These are phyloP conservation scores for Gopherus flavomarginatus DNA, from an alignment of 2,113 vertebrate genomes.

Conservation along the genomic window DNA sequence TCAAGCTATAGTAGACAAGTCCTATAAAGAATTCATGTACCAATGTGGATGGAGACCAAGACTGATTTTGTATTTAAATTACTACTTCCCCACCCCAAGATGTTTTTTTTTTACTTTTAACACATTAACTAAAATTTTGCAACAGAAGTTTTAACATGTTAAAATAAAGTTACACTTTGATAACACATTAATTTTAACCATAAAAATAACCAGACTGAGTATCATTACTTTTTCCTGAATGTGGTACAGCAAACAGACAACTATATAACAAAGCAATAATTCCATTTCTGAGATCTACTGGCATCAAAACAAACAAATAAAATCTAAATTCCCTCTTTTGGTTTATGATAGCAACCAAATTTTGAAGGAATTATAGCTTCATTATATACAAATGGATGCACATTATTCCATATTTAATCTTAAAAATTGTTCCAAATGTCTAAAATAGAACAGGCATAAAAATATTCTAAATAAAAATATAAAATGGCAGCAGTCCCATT, in stretches of 20 bases:
- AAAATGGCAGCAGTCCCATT: neutral
- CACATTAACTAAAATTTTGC: fast-evolving
- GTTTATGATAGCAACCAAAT: fast-evolving
- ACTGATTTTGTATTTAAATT: neutral
- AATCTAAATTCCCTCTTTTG: fast-evolving
- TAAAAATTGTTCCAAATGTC: neutral
- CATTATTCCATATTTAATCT: fast-evolving
- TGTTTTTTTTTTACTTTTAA: neutral
- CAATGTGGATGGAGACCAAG: neutral
- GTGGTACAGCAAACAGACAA: neutral
- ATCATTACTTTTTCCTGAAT: neutral
- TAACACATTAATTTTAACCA: neutral
- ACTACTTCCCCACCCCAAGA: neutral
- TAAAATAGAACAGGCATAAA: neutral
- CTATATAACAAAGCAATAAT: neutral
- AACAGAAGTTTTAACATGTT: neutral
- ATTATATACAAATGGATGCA: fast-evolving
- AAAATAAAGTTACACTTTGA: neutral
- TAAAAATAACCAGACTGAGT: neutral
- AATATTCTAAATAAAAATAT: neutral
- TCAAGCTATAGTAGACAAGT: neutral
- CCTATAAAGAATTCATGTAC: fast-evolving
- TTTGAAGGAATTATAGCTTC: neutral
- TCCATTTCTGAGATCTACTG: neutral
- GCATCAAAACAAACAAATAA: neutral